A percentile compares a stretch with the other conserved stretches of the same genome.
Evolutionary conservation across 1,140 invertebrate genomes (phyloP).

Genomic region (Drosophila ficusphila): DNA sequence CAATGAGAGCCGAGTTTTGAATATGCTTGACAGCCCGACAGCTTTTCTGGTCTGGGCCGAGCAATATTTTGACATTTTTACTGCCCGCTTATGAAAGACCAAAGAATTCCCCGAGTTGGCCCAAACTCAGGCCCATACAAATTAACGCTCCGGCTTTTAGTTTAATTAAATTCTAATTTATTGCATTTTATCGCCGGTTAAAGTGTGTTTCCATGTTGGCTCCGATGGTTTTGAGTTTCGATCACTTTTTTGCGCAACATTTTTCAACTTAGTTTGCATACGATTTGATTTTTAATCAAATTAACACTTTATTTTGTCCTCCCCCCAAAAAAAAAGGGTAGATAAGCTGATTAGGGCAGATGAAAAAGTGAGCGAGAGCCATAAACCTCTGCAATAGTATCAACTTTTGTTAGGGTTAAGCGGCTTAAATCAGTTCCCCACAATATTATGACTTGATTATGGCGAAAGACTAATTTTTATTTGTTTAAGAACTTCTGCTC

Average conservation of each 20-base stretch:
- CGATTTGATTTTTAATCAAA: conserved; percentile 59
- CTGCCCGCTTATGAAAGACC: conserved; percentile 71
- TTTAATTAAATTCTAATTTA: conserved; percentile 83
- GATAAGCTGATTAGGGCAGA: conserved; percentile 45
- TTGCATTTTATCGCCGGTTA: conserved; percentile 68
- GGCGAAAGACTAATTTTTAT: conserved; percentile 79
- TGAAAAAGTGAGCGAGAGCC: neutral
- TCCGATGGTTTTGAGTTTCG: conserved; percentile 33
- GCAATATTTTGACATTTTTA: conserved; percentile 82
- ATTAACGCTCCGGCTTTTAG: conserved; percentile 52
- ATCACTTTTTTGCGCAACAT: conserved; percentile 51
- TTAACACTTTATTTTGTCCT: conserved; percentile 72
- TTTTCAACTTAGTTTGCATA: conserved; percentile 36
- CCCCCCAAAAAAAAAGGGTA: conserved; percentile 14
- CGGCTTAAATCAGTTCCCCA: conserved; percentile 51
- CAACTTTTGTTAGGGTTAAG: conserved; percentile 40
- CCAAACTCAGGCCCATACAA: conserved; percentile 35
- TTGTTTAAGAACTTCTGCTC: conserved; percentile 63
- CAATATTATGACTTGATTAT: conserved; percentile 83
- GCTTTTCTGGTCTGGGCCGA: conserved; percentile 39
- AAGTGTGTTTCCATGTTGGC: conserved; percentile 75
- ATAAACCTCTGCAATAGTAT: conserved; percentile 5
- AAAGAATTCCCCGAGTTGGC: conserved; percentile 62
- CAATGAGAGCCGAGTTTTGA: conserved; percentile 59
- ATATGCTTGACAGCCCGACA: conserved; percentile 74